These are phyloP conservation scores for Galemys pyrenaicus DNA, from an alignment of 2,113 vertebrate genomes.

Conservation along the genomic window DNA sequence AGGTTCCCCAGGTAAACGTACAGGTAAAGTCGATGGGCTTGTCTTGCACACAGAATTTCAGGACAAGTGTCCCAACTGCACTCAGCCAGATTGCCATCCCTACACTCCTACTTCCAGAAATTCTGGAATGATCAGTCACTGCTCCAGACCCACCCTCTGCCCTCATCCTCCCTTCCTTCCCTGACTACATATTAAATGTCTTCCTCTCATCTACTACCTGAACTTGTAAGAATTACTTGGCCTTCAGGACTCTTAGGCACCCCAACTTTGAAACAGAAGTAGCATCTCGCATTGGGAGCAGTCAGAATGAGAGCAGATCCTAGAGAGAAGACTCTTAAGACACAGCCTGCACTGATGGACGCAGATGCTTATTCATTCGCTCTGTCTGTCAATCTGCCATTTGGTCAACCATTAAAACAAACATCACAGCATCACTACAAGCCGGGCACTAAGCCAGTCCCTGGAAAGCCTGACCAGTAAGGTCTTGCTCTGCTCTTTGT, in stretches of 20 bases:
- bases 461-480: neutral
- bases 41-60: neutral
- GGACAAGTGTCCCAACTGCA: neutral
- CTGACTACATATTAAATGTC: neutral
- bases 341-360: neutral
- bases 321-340: neutral
- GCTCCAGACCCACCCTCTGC: neutral
- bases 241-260: neutral
- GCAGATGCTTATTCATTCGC: neutral
- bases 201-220: neutral
- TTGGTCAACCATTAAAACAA: neutral
- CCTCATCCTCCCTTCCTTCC: neutral
- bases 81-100: neutral
- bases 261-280: conserved; percentile 12
- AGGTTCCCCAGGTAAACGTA: neutral
- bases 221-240: neutral
- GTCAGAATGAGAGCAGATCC: neutral
- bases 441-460: neutral
- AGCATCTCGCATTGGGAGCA: neutral
- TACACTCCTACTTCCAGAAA: neutral
- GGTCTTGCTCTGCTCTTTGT: neutral
- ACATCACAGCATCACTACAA: neutral
- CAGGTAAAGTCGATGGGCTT: neutral
- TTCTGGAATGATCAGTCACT: neutral
- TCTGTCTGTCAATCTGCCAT: neutral